phyloP scores from a whole-genome alignment of 2,113 vertebrate genomes.

The Dinomys branickii region DNA sequence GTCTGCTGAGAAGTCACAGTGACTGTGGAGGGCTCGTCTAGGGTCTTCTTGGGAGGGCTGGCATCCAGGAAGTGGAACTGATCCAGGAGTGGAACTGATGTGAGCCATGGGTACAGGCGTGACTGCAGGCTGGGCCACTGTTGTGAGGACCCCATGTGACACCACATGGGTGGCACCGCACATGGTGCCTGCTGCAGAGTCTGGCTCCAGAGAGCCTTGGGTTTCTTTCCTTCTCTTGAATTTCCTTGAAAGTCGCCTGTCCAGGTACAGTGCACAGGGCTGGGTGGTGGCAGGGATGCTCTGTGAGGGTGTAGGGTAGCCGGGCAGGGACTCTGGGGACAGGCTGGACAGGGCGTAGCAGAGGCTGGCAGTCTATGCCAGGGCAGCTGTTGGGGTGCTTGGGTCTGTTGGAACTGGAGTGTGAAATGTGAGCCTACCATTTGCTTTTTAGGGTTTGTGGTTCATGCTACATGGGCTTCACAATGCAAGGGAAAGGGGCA shows the following conservation, averaged over 20 bases:
- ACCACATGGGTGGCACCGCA: fast-evolving
- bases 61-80: fast-evolving
- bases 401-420: not conserved
- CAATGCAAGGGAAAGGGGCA: fast-evolving
- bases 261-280: not conserved
- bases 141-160: not conserved
- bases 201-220: fast-evolving
- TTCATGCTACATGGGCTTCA: fast-evolving
- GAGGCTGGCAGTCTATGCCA: not conserved
- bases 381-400: not conserved
- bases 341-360: fast-evolving
- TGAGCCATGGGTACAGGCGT: not conserved
- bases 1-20: not conserved
- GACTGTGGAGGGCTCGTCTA: not conserved
- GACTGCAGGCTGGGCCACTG: no score
- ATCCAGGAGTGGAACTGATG: fast-evolving
- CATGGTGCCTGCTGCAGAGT: fast-evolving
- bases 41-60: not conserved
- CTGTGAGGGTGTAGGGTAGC: not conserved
- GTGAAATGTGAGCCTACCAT: not conserved
- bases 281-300: not conserved
- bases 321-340: fast-evolving
- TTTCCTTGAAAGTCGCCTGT: not conserved
- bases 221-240: not conserved
- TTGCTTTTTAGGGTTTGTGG: not conserved